These are phyloP conservation scores for Carettochelys insculpta DNA, from an alignment of 2,113 vertebrate species.

Conservation along the genomic window DNA sequence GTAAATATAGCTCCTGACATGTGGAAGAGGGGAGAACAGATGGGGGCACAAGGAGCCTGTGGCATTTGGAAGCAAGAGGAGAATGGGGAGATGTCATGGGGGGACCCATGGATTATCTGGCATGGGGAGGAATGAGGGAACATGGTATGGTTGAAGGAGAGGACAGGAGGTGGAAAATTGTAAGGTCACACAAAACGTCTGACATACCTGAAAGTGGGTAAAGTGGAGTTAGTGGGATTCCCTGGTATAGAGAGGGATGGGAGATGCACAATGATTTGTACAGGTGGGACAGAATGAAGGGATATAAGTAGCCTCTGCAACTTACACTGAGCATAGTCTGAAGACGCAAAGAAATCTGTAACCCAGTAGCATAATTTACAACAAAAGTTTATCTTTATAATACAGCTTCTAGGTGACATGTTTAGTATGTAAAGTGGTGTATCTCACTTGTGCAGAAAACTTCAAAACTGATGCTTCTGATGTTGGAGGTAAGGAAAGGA, in stretches of 20 bases:
- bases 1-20: neutral
- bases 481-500: accelerated
- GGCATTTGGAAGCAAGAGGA: neutral
- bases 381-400: neutral
- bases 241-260: neutral
- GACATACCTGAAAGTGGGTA: too few species aligned
- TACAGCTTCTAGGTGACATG: neutral
- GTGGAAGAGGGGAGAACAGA: neutral
- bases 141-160: neutral
- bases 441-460: neutral
- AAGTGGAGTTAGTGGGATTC: neutral
- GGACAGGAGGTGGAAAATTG: neutral
- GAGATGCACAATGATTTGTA: neutral
- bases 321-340: neutral
- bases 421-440: neutral
- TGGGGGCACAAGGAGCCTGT: neutral
- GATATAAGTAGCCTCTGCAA: neutral
- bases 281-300: neutral
- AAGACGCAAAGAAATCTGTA: neutral
- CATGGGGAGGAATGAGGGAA: neutral
- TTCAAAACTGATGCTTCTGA: neutral
- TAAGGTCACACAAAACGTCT: neutral
- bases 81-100: neutral
- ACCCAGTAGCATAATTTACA: neutral
- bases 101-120: neutral